A percentile compares a stretch with the other conserved stretches of the same genome.
These are phyloP conservation scores for Cyprinus carpio DNA, from an alignment of 2,113 vertebrate species.

Conservation along the genomic window DNA sequence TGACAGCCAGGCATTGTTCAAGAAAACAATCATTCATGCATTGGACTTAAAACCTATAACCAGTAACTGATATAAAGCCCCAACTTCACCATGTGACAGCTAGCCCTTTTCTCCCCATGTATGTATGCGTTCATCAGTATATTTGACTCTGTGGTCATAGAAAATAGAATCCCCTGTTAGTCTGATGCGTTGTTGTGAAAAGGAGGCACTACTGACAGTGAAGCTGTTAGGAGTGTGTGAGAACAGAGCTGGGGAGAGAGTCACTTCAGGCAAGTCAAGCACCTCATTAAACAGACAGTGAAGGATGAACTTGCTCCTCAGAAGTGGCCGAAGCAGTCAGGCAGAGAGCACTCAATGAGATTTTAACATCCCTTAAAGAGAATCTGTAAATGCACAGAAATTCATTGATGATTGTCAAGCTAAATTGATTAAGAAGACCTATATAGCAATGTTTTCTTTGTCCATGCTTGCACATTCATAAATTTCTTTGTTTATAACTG, in stretches of 20 bases:
- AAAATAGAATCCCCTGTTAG: neutral
- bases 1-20: neutral
- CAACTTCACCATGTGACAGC: neutral
- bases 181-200: neutral
- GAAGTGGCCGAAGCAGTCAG: conserved; percentile 36
- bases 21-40: neutral
- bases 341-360: conserved; percentile 26
- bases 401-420: neutral
- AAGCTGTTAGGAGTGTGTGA: neutral
- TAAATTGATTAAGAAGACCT: neutral
- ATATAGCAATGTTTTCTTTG: neutral
- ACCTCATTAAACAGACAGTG: conserved; percentile 57
- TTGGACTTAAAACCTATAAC: neutral
- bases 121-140: neutral
- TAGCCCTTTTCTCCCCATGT: no score
- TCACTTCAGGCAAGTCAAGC: conserved; percentile 29
- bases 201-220: conserved; percentile 8
- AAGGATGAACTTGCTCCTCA: conserved; percentile 40
- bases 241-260: conserved; percentile 23
- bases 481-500: neutral
- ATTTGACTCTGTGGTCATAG: neutral
- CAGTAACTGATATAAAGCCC: neutral
- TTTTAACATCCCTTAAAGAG: neutral
- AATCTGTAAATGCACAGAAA: conserved; percentile 33
- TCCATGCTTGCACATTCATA: neutral